A percentile compares a stretch with the other conserved stretches of the same genome.
Evolutionary conservation across 2,888 invertebrate genomes (phyloP).

Genomic region (Thysanoteuthis rhombus): DNA sequence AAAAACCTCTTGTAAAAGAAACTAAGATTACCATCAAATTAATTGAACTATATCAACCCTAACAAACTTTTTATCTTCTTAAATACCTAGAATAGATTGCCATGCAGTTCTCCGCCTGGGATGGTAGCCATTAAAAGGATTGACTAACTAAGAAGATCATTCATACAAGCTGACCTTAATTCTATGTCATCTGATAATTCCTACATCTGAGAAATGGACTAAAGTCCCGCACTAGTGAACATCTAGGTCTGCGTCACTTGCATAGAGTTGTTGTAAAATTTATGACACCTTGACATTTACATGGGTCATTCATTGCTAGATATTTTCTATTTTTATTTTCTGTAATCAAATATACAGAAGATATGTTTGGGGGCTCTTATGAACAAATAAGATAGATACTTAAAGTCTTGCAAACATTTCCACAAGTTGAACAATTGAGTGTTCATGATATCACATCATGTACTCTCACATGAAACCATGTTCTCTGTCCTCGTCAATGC

Average conservation of each 20-base stretch:
- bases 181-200: neutral
- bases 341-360: too few species aligned
- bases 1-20: neutral
- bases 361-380: too few species aligned
- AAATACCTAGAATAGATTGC: neutral
- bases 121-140: neutral
- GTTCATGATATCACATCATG: too few species aligned
- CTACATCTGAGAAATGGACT: neutral
- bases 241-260: neutral
- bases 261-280: neutral
- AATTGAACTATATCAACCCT: neutral
- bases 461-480: too few species aligned
- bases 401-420: too few species aligned
- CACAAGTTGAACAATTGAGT: too few species aligned
- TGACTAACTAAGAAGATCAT: neutral
- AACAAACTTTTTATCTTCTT: neutral
- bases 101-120: neutral
- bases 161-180: neutral
- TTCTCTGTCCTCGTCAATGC: too few species aligned
- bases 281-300: neutral
- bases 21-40: neutral
- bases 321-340: too few species aligned
- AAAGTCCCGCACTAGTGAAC: neutral
- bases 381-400: too few species aligned
- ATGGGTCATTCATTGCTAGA: too few species aligned